Evolutionary conservation across 2,888 invertebrate genomes (phyloP), one percentile per base, ranked within the genome.

Genomic region (Callyntrura sp.): DNA sequence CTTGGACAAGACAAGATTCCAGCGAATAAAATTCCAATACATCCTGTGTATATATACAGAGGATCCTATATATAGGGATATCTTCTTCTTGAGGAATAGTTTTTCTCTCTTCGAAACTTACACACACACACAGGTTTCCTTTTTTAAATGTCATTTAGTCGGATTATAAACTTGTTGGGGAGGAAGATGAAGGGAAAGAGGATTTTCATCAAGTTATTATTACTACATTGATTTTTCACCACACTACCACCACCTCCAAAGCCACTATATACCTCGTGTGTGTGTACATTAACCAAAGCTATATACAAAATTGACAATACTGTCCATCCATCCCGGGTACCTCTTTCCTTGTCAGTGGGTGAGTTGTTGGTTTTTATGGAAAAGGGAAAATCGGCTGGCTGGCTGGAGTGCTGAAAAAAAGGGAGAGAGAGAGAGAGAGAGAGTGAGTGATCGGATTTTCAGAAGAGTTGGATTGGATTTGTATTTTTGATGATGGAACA

Each of bases 141-240:
- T 73, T 73, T 85, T 35, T n/a, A 62, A 85, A 65, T 83, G 20
- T 51, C 51, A 48, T 85, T 70, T 76, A 76, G 76, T 81, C 83
- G 83, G 88, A 88, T 88, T 88, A 88, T 17, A 48, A 51, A 76
- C 76, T 51, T 48, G 76, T 76, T 48, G 79, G 5, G 12, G 43
- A 81, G 68, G 68, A 45, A 43, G 57, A 17, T 23, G 68, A 85
- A 51, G 88, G 84, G 43, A 88, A 88, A 89, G 84, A 84, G 88
- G 88, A 89, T 89, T 89, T 89, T 89, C 78, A 89, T 89, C 88
- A 89, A 78, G 48, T 84, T 48, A 89, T 88, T 89, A 83, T 89
- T 62, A n/a, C n/a, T n/a, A 73, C 55, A 70, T 79, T 79, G 20
- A 43, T 55, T 85, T 78, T 85, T 78, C 43, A 35, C 9, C 20